Evolutionary conservation across 2,888 invertebrate species (phyloP), one percentile per base, ranked within the genome.

Genomic region (Ectemnius continuus): DNA sequence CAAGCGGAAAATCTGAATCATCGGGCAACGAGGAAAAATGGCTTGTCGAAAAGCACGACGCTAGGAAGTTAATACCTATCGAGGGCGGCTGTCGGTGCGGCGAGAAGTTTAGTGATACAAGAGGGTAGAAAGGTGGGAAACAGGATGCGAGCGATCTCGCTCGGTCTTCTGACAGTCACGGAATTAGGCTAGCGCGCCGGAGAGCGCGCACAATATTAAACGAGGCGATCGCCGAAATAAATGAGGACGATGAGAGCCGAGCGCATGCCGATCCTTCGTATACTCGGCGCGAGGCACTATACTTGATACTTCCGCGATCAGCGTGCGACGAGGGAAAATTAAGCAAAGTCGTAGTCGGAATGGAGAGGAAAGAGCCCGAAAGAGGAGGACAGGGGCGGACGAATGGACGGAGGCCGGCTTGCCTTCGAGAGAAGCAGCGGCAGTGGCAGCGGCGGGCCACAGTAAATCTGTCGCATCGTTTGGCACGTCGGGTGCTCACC

Each of bases 381-480:
- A 23, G 23, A 23, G 66, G 72, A 36, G 36, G 5, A 6, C 8
- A 36, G 36, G 36, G 36, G 4, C 36, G 36, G 36, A 36, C 36
- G 11, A 6, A 36, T 2, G 36, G 1, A 36, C 36, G 36, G 23
- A 23, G 23, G 23, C 23, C 2, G 23, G 36, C 36, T 36, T 36
- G 23, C 36, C 36, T 36, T 2, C 36, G 36, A 11, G 11, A 11
- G 36, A 6, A 36, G 36, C 8, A 23, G 36, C 36, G 8, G 36
- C 36, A 11, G 36, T 8, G 6, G 36, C 36, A 63, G 70, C 67
- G 56, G 46, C 67, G 78, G 64, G 63, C 70, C 75, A 36, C 36
- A 63, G 76, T 82, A 83, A 81, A 82, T 82, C 81, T 82, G 82
- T 79, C 78, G 68, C 75, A 75, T 78, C 79, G 77, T 80, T 81